Conservation (phyloP, 2,888 invertebrate species). For the Callinectes sapidus region DNA sequence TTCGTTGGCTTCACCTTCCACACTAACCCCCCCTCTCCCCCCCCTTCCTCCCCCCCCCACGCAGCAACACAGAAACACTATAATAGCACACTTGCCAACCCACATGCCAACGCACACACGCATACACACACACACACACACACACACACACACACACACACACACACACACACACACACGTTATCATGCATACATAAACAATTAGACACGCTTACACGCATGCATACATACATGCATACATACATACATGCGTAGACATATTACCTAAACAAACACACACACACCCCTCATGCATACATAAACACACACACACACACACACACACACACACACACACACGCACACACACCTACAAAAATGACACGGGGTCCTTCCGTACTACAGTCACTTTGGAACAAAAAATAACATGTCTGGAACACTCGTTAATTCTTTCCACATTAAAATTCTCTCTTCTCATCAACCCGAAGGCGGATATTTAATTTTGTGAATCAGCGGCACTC, state of each 20-base stretch:
- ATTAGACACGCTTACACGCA: not conserved
- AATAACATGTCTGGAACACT: not conserved
- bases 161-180: constrained; percentile 12
- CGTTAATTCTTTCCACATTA: constrained; percentile 5
- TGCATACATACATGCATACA: not conserved
- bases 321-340: not conserved
- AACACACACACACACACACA: not conserved
- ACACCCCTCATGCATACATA: constrained; percentile 11
- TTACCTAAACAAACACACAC: constrained; percentile 13
- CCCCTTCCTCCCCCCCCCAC: not conserved
- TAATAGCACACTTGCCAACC: not conserved
- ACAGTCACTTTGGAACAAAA: not conserved
- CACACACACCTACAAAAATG: too few relatives aligned
- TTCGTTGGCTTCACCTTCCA: not conserved
- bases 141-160: not conserved
- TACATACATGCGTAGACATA: not conserved
- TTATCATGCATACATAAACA: not conserved
- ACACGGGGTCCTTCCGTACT: not conserved
- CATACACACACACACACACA: not conserved
- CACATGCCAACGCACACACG: not conserved
- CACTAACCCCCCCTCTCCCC: not conserved
- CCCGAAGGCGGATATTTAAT: not conserved
- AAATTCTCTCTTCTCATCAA: constrained; percentile 3
- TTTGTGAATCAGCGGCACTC: not conserved
- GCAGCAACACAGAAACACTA: not conserved